Base-by-base conservation (phyloP, 1,140 invertebrate genomes). In the Caenorhabditis remanei region DNA sequence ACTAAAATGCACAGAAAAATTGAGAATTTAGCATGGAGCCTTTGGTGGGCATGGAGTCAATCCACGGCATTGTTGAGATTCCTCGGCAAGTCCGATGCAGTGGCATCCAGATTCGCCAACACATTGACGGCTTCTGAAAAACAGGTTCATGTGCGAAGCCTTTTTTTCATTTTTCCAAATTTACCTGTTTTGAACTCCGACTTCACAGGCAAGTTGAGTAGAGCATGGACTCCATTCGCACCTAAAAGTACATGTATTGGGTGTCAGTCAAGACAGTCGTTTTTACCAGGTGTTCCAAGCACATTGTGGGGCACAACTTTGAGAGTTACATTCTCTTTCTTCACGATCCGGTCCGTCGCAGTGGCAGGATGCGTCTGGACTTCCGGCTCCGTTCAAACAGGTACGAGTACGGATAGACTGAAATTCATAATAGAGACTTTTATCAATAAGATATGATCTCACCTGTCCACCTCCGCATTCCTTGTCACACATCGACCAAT, bases 281-380 rank as follows among this genome's bases (percentile, higher is more conserved):
- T 63, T 0, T 16, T 50, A 87, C 87, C 87, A 88, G 7, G 87
- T 58, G 21, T 85, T 88, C 87, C 87, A 88, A 24, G 63, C 46
- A 58, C 87, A 88, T 82, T 85, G 63, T 40, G 87, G 87, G 24
- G 87, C 85, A 87, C 95, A 96, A 1, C 94, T 92, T 58, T 96
- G 95, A 0, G 94, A 94, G 90, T 96, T 96, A 90, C 96, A 97
- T 0, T 94, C 92, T 46, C 95, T 93, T 6, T 94, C 95, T 90
- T 95, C 95, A 9, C 94, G 94, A 53, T 93, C 83, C 5, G 93
- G 92, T 63, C 95, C 96, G 89, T 93, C 93, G 90, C 96, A 96
- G 4, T 93, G 92, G 4, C 92, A 90, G 4, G 92, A 92, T 32
- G 83, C 65, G 16, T 89, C 90, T 14, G 87, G 46, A 19, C 85